Base-by-base conservation (phyloP, 2,888 invertebrate genomes). In the Aporophyla lueneburgensis region DNA sequence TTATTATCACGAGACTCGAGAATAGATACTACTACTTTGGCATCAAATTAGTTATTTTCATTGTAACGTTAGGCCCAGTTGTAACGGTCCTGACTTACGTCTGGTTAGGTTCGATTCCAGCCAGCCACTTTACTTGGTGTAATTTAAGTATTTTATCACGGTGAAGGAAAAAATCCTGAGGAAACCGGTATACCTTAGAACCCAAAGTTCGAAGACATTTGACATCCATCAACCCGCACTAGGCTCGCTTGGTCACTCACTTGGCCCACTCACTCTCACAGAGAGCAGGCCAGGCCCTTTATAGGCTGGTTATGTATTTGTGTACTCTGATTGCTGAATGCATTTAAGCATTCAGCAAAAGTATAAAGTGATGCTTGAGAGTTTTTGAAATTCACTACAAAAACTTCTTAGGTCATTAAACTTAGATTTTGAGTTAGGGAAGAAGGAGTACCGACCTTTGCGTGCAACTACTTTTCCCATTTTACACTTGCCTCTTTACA, bases 1-100 rank as follows among this genome's bases (percentile, higher is more conserved):
- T 82, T 63, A 72, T 46, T 67, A 83, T 83, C 58, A 40, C 63
- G 53, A 59, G 49, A 58, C 46, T 65, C 61, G 53, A 69, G 51
- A 82, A 76, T 56, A 43, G 9, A 56, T 74, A 74, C 43, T 49
- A 40, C 51, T n/a, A 19, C 49, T 66, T 40, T 43, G 40, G 16
- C 51, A 56, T 54, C 27, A 21, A 80, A 56, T 74, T 46, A 27
- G 21, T 24, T 24, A 46, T 46, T 46, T 21, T 72, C 14, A 46
- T 24, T 54, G 21, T 21, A 27, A 21, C 27, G 14, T 54, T 56
- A 33, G 56, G 66, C 14, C 5, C 27, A 16, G 27, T 21, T 5
- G 27, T 16, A 56, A 16, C 1, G 56, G 27, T 27, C 7, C 27
- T 5, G 21, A 27, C 54, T 56, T 16, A 66, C 10, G 10, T 27